These are phyloP conservation scores for Leptosomus discolor DNA, from an alignment of 2,113 vertebrate species.

Conservation along the genomic window DNA sequence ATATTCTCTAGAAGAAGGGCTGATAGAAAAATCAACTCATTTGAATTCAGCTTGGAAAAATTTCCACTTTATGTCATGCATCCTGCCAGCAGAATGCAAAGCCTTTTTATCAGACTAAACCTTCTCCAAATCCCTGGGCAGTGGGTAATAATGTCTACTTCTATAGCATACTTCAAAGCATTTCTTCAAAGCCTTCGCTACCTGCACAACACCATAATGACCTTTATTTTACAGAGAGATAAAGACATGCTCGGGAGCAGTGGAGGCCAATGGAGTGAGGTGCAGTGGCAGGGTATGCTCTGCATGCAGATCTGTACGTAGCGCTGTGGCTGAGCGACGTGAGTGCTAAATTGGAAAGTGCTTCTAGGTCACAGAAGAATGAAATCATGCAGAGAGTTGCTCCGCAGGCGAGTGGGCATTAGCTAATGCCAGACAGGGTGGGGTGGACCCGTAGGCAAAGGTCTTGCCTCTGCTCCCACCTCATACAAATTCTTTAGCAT, in stretches of 20 bases:
- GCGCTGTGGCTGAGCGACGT: background rate
- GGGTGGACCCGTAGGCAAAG: background rate
- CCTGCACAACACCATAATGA: conserved; percentile 7
- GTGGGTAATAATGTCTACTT: conserved; percentile 38
- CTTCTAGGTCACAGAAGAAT: background rate
- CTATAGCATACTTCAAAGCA: conserved; percentile 29
- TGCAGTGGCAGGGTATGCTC: background rate
- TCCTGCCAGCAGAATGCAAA: conserved; percentile 51
- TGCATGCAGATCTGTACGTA: rapidly evolving
- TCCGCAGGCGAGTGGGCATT: background rate
- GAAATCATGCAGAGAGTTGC: background rate
- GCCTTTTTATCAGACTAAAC: conserved; percentile 53
- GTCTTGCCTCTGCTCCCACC: background rate
- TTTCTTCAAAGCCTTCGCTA: conserved; percentile 29
- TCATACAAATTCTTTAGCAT: background rate
- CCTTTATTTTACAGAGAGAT: conserved; percentile 32
- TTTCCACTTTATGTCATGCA: conserved; percentile 35
- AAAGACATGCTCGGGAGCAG: background rate
- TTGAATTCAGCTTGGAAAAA: conserved; percentile 55
- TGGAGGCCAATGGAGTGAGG: background rate
- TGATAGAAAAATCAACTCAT: conserved; percentile 38
- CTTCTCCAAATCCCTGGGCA: conserved; percentile 46
- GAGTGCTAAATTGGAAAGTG: background rate
- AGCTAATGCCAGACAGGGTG: background rate
- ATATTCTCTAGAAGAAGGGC: background rate